A percentile compares a stretch with the other conserved stretches of the same genome.
phyloP scores from a whole-genome alignment of 2,113 vertebrate genomes.

The Osmerus mordax region DNA sequence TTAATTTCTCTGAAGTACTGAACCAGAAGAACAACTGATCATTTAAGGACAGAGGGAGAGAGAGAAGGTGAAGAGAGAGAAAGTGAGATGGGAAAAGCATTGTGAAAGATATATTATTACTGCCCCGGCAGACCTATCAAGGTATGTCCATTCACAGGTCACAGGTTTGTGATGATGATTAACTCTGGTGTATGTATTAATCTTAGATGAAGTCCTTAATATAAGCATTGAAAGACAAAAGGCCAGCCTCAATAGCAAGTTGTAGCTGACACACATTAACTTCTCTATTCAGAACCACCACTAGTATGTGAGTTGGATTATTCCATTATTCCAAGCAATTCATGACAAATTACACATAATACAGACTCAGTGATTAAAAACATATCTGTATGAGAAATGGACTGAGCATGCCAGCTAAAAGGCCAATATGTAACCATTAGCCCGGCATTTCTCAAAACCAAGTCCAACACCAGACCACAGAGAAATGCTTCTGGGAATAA shows the following conservation, averaged over 20 bases:
- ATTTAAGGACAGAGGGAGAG: neutral
- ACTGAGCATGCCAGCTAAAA: neutral
- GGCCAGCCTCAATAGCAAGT: neutral
- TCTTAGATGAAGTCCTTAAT: neutral
- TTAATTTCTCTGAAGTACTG: neutral
- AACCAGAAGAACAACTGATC: neutral
- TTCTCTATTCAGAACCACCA: neutral
- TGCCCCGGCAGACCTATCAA: neutral
- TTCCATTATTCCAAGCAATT: neutral
- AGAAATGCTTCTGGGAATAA: too few species aligned
- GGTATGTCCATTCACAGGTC: neutral
- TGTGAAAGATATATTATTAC: too few species aligned
- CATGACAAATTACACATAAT: neutral
- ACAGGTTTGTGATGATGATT: neutral
- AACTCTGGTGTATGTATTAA: neutral
- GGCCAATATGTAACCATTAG: conserved; percentile 5
- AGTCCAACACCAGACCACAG: too few species aligned
- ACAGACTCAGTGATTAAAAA: neutral
- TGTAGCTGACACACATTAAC: neutral
- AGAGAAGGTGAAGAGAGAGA: neutral
- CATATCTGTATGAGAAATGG: neutral
- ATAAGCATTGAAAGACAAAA: neutral
- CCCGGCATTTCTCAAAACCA: neutral
- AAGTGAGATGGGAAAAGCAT: neutral
- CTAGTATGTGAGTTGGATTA: neutral